These are phyloP conservation scores for Zoanthus sociatus DNA, from an alignment of 92 coral and sea anemone species.

Conservation along the genomic window DNA sequence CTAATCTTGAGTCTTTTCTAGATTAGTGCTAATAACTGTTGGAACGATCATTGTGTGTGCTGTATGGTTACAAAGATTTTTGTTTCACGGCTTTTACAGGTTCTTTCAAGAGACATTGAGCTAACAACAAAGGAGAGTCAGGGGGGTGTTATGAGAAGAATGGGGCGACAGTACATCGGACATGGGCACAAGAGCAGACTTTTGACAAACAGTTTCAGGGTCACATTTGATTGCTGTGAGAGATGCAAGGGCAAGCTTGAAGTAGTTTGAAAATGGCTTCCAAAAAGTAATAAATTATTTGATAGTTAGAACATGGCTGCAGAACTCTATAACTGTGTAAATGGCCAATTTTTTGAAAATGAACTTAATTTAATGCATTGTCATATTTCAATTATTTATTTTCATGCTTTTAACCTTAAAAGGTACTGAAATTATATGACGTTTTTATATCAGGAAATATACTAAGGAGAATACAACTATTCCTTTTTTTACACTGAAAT, in stretches of 20 bases:
- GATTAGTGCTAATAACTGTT: background rate
- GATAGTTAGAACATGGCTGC: background rate
- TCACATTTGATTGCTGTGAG: constrained; percentile 95
- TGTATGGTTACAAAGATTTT: background rate
- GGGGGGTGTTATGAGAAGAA: constrained; percentile 78
- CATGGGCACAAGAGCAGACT: constrained; percentile 91
- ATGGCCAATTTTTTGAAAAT: too few relatives aligned
- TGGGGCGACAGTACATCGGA: constrained; percentile 95
- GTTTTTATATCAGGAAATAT: too few relatives aligned
- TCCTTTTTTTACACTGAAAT: too few relatives aligned
- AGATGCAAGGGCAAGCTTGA: constrained; percentile 89
- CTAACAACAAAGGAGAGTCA: constrained; percentile 70
- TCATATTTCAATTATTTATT: too few relatives aligned
- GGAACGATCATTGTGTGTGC: background rate
- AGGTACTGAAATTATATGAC: too few relatives aligned
- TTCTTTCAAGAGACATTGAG: constrained; percentile 69
- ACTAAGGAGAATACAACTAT: too few relatives aligned
- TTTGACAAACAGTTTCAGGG: constrained; percentile 90
- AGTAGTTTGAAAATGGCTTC: constrained; percentile 64
- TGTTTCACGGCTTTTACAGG: constrained; percentile 44
- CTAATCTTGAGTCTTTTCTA: too few relatives aligned
- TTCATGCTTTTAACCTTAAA: too few relatives aligned
- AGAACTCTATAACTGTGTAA: too few relatives aligned
- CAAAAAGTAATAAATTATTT: background rate
- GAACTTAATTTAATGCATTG: too few relatives aligned